Percentiles rank a stretch among this genome's conserved stretches.
These are phyloP conservation scores for Xenotilapia flavipinnis DNA, from an alignment of 2,113 vertebrate species.

Conservation along the genomic window DNA sequence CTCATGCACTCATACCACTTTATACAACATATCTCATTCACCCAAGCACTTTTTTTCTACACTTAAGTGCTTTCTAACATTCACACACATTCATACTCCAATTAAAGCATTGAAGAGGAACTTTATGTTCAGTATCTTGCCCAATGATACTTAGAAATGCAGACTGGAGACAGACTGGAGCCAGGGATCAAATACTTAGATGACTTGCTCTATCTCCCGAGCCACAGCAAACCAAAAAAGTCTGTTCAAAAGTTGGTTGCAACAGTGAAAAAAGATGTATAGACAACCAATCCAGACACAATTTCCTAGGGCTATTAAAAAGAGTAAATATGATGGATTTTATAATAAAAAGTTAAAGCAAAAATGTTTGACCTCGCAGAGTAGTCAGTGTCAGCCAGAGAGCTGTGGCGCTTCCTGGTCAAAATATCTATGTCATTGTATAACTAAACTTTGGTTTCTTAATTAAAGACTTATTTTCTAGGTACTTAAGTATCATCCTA, in stretches of 20 bases:
- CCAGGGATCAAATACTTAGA: neutral
- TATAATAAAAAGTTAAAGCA: neutral
- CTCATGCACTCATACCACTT: neutral
- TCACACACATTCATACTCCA: neutral
- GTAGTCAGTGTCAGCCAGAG: neutral
- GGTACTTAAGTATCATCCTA: neutral
- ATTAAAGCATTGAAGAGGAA: neutral
- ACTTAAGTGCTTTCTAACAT: neutral
- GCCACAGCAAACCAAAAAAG: neutral
- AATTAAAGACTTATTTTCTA: conserved; percentile 19
- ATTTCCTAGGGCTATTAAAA: neutral
- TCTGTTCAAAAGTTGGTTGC: neutral
- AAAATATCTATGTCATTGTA: neutral
- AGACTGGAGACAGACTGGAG: neutral
- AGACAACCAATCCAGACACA: neutral
- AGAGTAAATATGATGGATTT: neutral
- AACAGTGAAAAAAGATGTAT: neutral
- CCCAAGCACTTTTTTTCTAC: neutral
- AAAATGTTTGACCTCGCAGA: neutral
- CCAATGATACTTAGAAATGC: neutral
- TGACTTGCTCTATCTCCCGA: neutral
- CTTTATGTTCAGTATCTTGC: neutral
- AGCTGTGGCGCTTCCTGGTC: neutral
- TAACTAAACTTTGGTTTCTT: conserved; percentile 15
- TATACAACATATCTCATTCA: neutral